These are phyloP conservation scores for Silurus asotus DNA, from an alignment of 2,113 vertebrate species.

Conservation along the genomic window DNA sequence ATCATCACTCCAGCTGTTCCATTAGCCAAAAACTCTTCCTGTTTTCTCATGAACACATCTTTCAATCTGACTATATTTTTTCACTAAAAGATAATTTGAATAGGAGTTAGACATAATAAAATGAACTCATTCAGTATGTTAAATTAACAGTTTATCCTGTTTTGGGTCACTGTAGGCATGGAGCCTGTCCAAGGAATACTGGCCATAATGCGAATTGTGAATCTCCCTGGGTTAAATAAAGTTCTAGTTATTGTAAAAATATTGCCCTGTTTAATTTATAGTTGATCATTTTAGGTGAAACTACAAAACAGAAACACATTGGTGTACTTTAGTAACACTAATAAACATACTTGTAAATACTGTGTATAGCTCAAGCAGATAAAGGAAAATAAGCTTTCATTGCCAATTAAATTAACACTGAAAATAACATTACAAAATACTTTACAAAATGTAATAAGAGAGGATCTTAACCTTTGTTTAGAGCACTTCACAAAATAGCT, in stretches of 20 bases:
- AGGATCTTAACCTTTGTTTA: neutral
- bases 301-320: neutral
- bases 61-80: neutral
- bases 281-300: neutral
- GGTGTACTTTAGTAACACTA: neutral
- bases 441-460: neutral
- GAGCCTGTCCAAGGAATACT: neutral
- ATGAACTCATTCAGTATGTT: neutral
- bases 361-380: neutral
- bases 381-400: neutral
- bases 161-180: neutral
- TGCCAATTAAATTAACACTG: neutral
- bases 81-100: neutral
- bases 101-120: neutral
- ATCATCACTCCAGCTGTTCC: conserved; percentile 11
- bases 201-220: neutral
- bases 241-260: neutral
- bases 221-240: neutral
- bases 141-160: neutral
- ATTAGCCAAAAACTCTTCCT: neutral
- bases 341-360: neutral
- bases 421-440: neutral
- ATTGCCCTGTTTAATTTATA: neutral
- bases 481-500: neutral
- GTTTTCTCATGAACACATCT: neutral